A percentile compares a stretch with the other conserved stretches of the same genome.
phyloP scores from a whole-genome alignment of 2,888 invertebrate genomes.

The Acrobasis consociella region DNA sequence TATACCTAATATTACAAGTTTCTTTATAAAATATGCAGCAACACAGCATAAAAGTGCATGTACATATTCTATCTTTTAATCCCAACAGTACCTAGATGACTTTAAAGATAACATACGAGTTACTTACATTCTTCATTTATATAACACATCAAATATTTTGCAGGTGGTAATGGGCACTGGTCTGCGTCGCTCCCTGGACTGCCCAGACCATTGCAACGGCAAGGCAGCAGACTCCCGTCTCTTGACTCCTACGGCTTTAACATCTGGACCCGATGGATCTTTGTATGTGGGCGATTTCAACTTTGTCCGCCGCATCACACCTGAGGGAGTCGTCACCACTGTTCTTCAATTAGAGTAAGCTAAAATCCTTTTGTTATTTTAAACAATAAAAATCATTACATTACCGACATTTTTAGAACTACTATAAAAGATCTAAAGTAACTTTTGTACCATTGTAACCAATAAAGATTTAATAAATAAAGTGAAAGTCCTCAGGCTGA shows the following conservation, averaged over 20 bases:
- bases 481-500: no score
- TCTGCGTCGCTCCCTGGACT: conserved; percentile 91
- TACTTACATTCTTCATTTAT: conserved; percentile 2
- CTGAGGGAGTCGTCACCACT: conserved; percentile 94
- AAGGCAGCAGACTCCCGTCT: conserved; percentile 93
- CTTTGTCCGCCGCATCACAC: conserved; percentile 94
- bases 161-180: conserved; percentile 97
- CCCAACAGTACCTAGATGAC: no score
- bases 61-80: no score
- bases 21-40: no score
- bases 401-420: no score
- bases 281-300: conserved; percentile 99
- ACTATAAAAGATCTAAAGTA: no score
- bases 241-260: conserved; percentile 95
- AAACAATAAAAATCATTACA: neutral
- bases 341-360: conserved; percentile 92
- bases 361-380: neutral
- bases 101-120: no score
- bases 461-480: no score
- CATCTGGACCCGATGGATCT: conserved; percentile 97
- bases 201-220: conserved; percentile 93
- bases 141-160: neutral
- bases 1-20: no score
- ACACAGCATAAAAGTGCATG: no score
- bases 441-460: no score